These are phyloP conservation scores for Drosophila leontia DNA, from an alignment of 1,140 invertebrate genomes.

Conservation along the genomic window DNA sequence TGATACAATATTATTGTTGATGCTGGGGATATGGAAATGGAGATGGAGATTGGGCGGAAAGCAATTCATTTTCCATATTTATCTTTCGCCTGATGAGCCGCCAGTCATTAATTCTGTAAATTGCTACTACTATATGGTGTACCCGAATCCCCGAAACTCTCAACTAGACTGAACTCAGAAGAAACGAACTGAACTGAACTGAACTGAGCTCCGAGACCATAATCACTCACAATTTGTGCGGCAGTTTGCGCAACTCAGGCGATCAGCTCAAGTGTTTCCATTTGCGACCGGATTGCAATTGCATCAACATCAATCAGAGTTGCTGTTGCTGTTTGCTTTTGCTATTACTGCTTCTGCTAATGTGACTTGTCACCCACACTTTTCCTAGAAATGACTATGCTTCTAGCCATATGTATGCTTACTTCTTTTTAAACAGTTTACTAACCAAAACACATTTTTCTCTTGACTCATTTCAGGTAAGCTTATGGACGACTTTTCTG, in stretches of 20 bases:
- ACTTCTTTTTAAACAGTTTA: not conserved
- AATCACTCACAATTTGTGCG: constrained; percentile 53
- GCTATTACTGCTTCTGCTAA: constrained; percentile 16
- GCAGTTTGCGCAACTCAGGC: constrained; percentile 31
- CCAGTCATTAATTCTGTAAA: constrained; percentile 6
- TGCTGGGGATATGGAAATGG: not conserved
- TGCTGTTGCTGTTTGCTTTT: not conserved
- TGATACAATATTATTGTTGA: constrained; percentile 23
- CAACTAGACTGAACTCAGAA: not conserved
- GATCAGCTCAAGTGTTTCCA: constrained; percentile 50
- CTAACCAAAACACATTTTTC: constrained; percentile 13
- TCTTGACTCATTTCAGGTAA: constrained; percentile 38
- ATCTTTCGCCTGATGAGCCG: constrained; percentile 1
- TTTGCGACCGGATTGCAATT: constrained; percentile 42
- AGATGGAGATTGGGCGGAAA: not conserved
- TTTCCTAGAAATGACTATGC: constrained; percentile 4
- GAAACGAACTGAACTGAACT: not conserved
- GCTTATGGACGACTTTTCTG: not conserved
- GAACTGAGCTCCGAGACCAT: constrained; percentile 17
- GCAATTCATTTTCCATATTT: constrained; percentile 32
- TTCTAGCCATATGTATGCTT: not conserved
- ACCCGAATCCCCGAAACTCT: not conserved
- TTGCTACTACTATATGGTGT: constrained; percentile 8
- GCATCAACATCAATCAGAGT: constrained; percentile 62
- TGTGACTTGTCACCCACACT: constrained; percentile 52